A percentile compares a stretch with the other conserved stretches of the same genome.
phyloP scores from a whole-genome alignment of 2,797 vertebrate genomes.

The Avahi laniger region DNA sequence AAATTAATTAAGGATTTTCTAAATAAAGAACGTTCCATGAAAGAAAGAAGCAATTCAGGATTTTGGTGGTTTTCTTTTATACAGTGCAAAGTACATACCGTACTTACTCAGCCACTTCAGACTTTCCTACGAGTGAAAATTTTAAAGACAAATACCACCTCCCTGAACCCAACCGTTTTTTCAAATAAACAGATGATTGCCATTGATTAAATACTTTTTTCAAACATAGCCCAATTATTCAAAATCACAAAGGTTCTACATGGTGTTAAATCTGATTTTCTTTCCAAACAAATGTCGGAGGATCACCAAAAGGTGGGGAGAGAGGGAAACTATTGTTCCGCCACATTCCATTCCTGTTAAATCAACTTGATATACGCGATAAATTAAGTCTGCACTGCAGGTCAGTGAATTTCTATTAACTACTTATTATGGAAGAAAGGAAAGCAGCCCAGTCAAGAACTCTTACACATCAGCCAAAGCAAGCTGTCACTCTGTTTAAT shows the following conservation, averaged over 20 bases:
- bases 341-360: slow-evolving; percentile 84
- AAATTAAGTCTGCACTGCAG: slow-evolving; percentile 86
- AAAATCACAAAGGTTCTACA: slow-evolving; percentile 76
- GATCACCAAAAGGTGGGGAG: slow-evolving; percentile 70
- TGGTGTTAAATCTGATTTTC: slow-evolving; percentile 77
- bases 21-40: slow-evolving; percentile 63
- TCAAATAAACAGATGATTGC: slow-evolving; percentile 71
- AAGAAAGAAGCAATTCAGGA: slow-evolving; percentile 65
- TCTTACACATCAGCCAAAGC: slow-evolving; percentile 82
- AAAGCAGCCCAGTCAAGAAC: slow-evolving; percentile 82
- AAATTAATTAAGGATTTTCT: slow-evolving; percentile 79
- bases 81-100: slow-evolving; percentile 39
- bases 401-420: slow-evolving; percentile 87
- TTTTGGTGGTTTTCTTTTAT: slow-evolving; percentile 38
- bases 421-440: slow-evolving; percentile 84
- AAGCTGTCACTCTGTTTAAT: slow-evolving; percentile 86
- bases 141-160: slow-evolving; percentile 57
- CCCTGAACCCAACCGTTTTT: slow-evolving; percentile 43
- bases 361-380: slow-evolving; percentile 83
- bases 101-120: slow-evolving; percentile 11
- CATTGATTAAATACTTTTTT: slow-evolving; percentile 72
- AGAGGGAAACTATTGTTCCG: slow-evolving; percentile 80
- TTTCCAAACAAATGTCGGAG: slow-evolving; percentile 75
- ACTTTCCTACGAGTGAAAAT: slow-evolving; percentile 47
- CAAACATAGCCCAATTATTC: slow-evolving; percentile 70